Base-by-base conservation (phyloP, 2,113 vertebrate species). In the Malurus alboscapulatus region DNA sequence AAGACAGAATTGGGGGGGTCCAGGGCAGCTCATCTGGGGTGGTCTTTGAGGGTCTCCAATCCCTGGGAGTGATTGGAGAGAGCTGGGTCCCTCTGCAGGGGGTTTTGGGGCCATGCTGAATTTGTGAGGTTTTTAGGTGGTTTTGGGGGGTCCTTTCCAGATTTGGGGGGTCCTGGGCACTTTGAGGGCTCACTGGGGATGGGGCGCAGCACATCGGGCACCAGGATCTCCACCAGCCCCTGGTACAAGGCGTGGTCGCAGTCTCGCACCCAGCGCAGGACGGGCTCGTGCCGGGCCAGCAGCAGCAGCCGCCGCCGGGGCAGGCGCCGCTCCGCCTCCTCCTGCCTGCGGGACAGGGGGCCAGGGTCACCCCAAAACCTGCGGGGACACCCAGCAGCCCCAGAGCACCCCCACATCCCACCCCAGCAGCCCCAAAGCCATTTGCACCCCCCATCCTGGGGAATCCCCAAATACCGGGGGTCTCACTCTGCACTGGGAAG, bases 31-130 rank as follows among this genome's bases (percentile, higher is more conserved):
- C 20, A 22, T n/a, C 0, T 27, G 25, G 48, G 30, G 18, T 21
- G 18, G 18, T 25, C 32, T 22, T 18, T 32, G 34, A 32, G 32
- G 38, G 30, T 19, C 61, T 25, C 16, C 36, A 77, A 26, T 61
- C 45, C 34, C 16, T 32, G 57, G 16, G 45, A 40, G 17, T 1
- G 2, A 26, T 19, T 25, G 34, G 38, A 27, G 17, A 40, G 32
- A 75, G 15, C 44, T 22, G 25, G 54, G 19, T 45, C 40, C 7
- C 0, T 1, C 25, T 25, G 20, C n/a, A 48, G 44, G 26, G 10
- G 1, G 6, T 53, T 63, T 7, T 5, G 1, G 18, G 27, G 8
- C 7, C 0, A 1, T 22, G 72, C 54, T 0, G 1, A 7, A n/a
- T 48, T 32, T 25, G 17, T 29, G 34, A 19, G 17, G 29, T 10